phyloP scores from a whole-genome alignment of 2,888 invertebrate genomes.

The Mesorhabditis sp. region DNA sequence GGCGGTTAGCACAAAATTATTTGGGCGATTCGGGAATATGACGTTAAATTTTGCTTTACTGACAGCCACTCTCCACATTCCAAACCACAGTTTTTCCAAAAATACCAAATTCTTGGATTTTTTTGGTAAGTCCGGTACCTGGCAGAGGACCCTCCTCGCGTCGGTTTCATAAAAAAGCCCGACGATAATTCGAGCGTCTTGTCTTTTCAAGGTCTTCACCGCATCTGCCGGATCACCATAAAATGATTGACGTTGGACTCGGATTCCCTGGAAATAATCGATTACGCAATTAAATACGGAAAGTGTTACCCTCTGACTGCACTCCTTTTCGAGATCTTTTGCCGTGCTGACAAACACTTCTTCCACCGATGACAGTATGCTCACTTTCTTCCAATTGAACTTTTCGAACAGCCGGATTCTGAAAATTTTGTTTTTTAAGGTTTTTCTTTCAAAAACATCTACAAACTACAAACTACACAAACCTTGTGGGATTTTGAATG shows the following conservation, averaged over 20 bases:
- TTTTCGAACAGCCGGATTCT: slow-evolving; percentile 91
- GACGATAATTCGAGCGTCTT: slow-evolving; percentile 94
- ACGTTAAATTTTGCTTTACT: too few relatives aligned
- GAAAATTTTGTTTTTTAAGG: background rate
- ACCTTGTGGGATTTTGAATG: slow-evolving; percentile 70
- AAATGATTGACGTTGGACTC: slow-evolving; percentile 93
- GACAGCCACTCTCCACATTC: too few relatives aligned
- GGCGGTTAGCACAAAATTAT: too few relatives aligned
- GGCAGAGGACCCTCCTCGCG: slow-evolving; percentile 90
- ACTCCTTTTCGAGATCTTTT: slow-evolving; percentile 77
- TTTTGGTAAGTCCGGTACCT: slow-evolving; percentile 64
- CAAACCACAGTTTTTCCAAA: too few relatives aligned
- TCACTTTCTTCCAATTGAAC: slow-evolving; percentile 93
- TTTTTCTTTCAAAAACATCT: background rate
- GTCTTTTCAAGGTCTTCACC: slow-evolving; percentile 82
- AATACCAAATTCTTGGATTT: too few relatives aligned
- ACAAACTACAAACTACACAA: background rate
- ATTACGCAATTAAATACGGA: background rate
- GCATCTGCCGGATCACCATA: slow-evolving; percentile 90
- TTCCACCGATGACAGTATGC: slow-evolving; percentile 94
- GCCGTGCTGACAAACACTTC: slow-evolving; percentile 79
- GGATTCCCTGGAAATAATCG: slow-evolving; percentile 70
- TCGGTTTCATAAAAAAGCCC: slow-evolving; percentile 97
- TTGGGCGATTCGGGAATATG: too few relatives aligned
- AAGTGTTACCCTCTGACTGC: slow-evolving; percentile 8